phyloP scores from a whole-genome alignment of 2,888 invertebrate species.

The Drosophila meridionalis region DNA sequence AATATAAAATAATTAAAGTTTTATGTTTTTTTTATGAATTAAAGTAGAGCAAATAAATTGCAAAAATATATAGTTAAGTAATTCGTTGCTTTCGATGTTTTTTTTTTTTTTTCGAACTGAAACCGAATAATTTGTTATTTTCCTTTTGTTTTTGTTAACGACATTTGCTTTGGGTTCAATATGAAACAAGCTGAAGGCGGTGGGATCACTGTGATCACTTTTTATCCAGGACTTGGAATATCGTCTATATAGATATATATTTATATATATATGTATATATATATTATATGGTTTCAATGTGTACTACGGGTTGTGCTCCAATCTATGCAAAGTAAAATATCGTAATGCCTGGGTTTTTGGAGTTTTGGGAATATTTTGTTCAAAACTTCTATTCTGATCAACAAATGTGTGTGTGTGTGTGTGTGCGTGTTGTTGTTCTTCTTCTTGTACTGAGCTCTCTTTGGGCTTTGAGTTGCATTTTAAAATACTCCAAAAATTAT shows the following conservation, averaged over 20 bases:
- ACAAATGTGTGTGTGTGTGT: constrained; percentile 13
- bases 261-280: background rate
- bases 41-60: background rate
- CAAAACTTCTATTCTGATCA: constrained; percentile 6
- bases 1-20: background rate
- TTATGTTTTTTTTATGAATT: background rate
- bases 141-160: constrained; percentile 10
- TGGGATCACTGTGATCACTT: constrained; percentile 70
- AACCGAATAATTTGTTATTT: constrained; percentile 58
- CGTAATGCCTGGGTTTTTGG: background rate
- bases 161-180: constrained; percentile 48
- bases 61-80: constrained; percentile 16
- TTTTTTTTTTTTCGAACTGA: constrained; percentile 49
- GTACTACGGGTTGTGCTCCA: constrained; percentile 24
- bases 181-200: constrained; percentile 73
- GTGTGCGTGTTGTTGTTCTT: constrained; percentile 1
- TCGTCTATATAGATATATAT: constrained; percentile 7
- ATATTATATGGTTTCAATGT: constrained; percentile 7
- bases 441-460: constrained; percentile 47
- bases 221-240: constrained; percentile 38
- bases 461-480: constrained; percentile 36
- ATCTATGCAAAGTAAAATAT: constrained; percentile 36
- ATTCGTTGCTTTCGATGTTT: constrained; percentile 59
- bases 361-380: background rate
- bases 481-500: constrained; percentile 72